phyloP scores from a whole-genome alignment of 2,888 invertebrate genomes.

The Matsumyia berberina region DNA sequence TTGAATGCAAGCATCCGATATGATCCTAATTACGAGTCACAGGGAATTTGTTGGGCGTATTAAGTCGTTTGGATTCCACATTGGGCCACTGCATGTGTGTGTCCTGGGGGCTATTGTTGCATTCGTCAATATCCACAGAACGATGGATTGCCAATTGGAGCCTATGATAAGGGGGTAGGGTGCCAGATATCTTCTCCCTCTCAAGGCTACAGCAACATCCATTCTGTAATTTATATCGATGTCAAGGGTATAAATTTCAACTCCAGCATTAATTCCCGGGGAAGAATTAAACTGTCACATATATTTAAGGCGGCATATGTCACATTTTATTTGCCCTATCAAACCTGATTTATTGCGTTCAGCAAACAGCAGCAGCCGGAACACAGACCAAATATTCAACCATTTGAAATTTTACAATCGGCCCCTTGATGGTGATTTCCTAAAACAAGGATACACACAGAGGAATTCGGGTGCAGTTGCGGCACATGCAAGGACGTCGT shows the following conservation, averaged over 20 bases:
- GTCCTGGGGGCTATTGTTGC: conserved; percentile 49
- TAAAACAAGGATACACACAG: conserved; percentile 61
- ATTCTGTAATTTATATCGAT: conserved; percentile 76
- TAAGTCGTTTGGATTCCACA: conserved; percentile 52
- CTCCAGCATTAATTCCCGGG: conserved; percentile 75
- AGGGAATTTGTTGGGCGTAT: conserved; percentile 61
- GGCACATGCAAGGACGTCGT: conserved; percentile 29
- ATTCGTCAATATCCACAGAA: conserved; percentile 71
- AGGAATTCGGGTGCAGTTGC: conserved; percentile 22
- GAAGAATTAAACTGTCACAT: conserved; percentile 79
- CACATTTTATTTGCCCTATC: conserved; percentile 78
- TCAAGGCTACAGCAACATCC: conserved; percentile 56
- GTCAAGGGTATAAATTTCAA: conserved; percentile 75
- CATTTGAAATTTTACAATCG: conserved; percentile 75
- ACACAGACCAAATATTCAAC: conserved; percentile 65
- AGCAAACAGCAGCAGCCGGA: conserved; percentile 64
- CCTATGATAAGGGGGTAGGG: conserved; percentile 27
- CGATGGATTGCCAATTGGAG: conserved; percentile 64
- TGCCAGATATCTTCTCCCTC: conserved; percentile 44
- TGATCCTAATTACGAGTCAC: conserved; percentile 72
- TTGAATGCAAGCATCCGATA: conserved; percentile 68
- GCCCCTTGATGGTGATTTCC: conserved; percentile 76
- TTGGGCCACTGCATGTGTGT: conserved; percentile 1
- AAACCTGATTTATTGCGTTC: conserved; percentile 78
- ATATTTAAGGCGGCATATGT: conserved; percentile 79